Evolutionary conservation across 2,888 invertebrate genomes (phyloP), one percentile per base, ranked within the genome.

Genomic region (Euzetes globulus): DNA sequence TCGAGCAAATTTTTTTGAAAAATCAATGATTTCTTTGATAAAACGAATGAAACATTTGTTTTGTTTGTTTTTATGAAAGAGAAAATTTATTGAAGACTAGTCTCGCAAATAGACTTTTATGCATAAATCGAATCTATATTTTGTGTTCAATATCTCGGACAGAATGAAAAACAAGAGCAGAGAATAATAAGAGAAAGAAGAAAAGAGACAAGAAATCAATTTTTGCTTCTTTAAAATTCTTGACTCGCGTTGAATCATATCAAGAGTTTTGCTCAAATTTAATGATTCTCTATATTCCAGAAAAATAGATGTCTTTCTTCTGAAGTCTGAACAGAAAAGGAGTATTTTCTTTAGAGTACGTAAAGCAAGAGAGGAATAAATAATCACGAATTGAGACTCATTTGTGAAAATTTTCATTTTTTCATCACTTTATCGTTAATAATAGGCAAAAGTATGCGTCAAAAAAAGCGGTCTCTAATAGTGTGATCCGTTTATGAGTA

Each of bases 381-480:
- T 58, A 58, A 58, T 58, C 58, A 58, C 25, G 55, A 58, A 58
- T 58, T 58, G 25, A 25, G 22, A 58, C 58, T 58, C 58, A 58
- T 58, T 58, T 58, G 5, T 29, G 55, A 55, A 22, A 55, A 22
- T 25, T 55, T 25, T 13, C 5, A 3, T 9, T 58, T 27, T 25
- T 29, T 29, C 15, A 15, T 58, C 29, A 27, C 27, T 58, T 29
- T 15, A 41, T 41, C 13, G 15, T 27, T 22, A 22, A 58, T 29
- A 58, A 29, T 17, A 13, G 19, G 27, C 2, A 58, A 27, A 13
- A 25, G 27, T 58, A 27, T 58, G 55, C 55, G 55, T 55, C 55
- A 55, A 55, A 58, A 55, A 41, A 41, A 41, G 41, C 7, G 58
- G 17, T 27, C 58, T 58, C 17, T 58, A 55, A 55, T 55, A 22